These are phyloP conservation scores for Rhopalosiphum padi DNA, from an alignment of 1,140 invertebrate species.

Conservation along the genomic window DNA sequence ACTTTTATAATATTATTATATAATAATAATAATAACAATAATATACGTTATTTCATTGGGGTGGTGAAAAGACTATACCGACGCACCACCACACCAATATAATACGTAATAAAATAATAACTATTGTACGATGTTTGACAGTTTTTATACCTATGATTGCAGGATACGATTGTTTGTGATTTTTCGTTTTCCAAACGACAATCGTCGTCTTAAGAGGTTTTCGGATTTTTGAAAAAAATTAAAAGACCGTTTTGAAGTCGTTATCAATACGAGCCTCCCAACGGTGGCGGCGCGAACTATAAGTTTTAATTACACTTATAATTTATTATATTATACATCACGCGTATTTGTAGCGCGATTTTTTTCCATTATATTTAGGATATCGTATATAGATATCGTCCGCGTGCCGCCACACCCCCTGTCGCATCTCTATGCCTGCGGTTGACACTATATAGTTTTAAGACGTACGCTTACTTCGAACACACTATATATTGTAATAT, in stretches of 20 bases:
- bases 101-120: background rate
- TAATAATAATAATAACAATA: background rate
- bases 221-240: background rate
- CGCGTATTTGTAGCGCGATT: too few relatives aligned
- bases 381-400: too few relatives aligned
- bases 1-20: background rate
- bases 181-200: background rate
- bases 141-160: background rate
- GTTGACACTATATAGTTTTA: too few relatives aligned
- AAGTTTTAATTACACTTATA: background rate
- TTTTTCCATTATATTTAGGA: background rate
- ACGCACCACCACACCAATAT: background rate
- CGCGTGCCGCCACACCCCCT: too few relatives aligned
- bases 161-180: too few relatives aligned
- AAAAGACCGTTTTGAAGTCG: background rate
- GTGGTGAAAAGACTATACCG: background rate
- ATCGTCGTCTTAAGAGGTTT: background rate
- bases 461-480: background rate
- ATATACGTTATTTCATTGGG: background rate
- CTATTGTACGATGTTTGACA: background rate
- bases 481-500: too few relatives aligned
- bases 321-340: background rate
- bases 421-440: background rate
- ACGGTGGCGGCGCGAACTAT: background rate
- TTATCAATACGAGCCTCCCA: background rate